Evolutionary conservation across 2,113 vertebrate species (phyloP).

Genomic region (Plecotus auritus): DNA sequence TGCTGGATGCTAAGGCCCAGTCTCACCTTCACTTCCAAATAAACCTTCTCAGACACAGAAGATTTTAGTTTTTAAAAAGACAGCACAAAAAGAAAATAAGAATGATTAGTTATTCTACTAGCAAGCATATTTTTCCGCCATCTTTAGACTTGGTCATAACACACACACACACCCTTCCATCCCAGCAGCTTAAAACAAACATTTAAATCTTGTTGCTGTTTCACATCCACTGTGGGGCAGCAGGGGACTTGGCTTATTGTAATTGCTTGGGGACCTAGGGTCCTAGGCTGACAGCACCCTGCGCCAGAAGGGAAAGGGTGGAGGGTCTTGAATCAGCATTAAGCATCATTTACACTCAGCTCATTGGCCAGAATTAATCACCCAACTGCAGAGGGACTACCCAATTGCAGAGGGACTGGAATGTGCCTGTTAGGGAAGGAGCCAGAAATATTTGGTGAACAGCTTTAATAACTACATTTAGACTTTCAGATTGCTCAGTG

Average conservation of each 20-base stretch:
- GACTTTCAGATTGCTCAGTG: neutral
- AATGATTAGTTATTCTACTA: neutral
- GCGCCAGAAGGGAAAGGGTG: neutral
- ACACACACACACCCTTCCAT: neutral
- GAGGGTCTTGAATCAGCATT: neutral
- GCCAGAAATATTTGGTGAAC: neutral
- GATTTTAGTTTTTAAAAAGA: neutral
- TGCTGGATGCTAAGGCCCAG: neutral
- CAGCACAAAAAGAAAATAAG: neutral
- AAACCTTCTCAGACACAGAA: neutral
- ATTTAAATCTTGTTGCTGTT: neutral
- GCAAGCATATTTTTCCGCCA: neutral
- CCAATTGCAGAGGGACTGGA: neutral
- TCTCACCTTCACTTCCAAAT: neutral
- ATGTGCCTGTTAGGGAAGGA: neutral
- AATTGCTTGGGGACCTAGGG: neutral
- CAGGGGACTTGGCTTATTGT: neutral
- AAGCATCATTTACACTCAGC: neutral
- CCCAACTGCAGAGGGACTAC: neutral
- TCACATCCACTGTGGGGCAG: neutral
- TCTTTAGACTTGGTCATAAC: neutral
- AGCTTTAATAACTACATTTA: neutral
- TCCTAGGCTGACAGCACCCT: neutral
- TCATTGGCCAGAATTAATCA: neutral
- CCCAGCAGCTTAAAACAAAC: neutral